Conservation (phyloP, 1,140 invertebrate species). For the Ceratina calcarata region DNA sequence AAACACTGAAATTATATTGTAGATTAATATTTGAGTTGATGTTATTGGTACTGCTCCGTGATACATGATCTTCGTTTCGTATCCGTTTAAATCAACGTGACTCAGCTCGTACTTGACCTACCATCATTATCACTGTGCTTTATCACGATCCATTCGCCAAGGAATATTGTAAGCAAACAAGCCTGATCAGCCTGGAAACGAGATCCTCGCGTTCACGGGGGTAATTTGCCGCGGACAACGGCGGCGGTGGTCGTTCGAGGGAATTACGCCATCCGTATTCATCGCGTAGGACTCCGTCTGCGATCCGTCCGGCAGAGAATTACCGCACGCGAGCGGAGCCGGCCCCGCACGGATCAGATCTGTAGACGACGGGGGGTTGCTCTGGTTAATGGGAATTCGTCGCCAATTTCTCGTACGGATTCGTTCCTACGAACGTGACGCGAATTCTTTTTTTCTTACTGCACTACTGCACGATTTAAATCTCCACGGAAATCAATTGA, state of each 20-base stretch:
- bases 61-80: no score
- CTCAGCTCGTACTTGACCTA: neutral
- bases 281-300: neutral
- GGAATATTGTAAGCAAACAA: neutral
- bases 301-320: constrained; percentile 28
- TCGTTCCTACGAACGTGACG: constrained; percentile 53
- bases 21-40: no score
- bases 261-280: constrained; percentile 54
- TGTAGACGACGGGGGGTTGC: constrained; percentile 17
- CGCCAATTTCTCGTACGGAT: constrained; percentile 55
- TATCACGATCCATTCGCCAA: neutral
- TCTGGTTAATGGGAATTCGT: constrained; percentile 54
- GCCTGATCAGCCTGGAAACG: constrained; percentile 8
- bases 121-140: neutral
- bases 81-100: no score
- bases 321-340: constrained; percentile 42
- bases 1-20: no score
- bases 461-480: no score
- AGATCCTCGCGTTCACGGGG: constrained; percentile 29
- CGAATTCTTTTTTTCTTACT: constrained; percentile 41
- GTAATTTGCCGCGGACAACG: constrained; percentile 32
- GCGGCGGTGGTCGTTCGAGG: neutral
- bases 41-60: no score
- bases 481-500: no score
- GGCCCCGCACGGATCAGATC: constrained; percentile 49